Percentiles rank a stretch among this genome's conserved stretches.
Conservation (phyloP, 2,888 invertebrate species). For the Dione juno region DNA sequence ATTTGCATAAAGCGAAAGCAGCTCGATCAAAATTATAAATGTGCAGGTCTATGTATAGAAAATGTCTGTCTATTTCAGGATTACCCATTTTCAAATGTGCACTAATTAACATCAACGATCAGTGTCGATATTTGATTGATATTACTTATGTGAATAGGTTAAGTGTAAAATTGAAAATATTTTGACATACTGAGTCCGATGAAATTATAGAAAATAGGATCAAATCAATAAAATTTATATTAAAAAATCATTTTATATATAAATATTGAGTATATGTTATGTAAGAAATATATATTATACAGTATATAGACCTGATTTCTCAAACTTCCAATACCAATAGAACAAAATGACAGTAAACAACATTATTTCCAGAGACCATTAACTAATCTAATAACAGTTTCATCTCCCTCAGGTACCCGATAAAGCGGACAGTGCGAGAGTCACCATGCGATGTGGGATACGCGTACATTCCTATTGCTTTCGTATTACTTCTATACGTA, state of each 20-base stretch:
- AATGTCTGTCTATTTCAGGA: not conserved
- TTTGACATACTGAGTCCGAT: no score
- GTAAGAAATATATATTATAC: no score
- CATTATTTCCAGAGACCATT: not conserved
- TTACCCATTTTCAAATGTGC: not conserved
- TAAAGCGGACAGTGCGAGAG: conserved; percentile 85
- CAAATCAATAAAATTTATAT: no score
- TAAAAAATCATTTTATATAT: no score
- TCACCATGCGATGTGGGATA: conserved; percentile 92
- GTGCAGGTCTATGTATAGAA: not conserved
- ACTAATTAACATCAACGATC: not conserved
- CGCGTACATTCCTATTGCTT: conserved; percentile 91
- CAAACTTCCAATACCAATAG: not conserved
- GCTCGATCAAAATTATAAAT: not conserved
- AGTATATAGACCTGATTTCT: no score
- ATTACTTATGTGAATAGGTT: not conserved
- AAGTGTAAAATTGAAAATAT: no score
- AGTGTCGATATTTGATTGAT: not conserved
- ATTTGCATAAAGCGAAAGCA: not conserved
- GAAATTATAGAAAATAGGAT: no score
- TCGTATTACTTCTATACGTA: conserved; percentile 90
- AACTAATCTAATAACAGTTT: conserved; percentile 36
- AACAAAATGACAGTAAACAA: not conserved
- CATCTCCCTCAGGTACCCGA: conserved; percentile 80
- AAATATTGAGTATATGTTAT: no score